Base-by-base conservation (phyloP, 2,888 invertebrate genomes). In the Darwinula stevensoni region DNA sequence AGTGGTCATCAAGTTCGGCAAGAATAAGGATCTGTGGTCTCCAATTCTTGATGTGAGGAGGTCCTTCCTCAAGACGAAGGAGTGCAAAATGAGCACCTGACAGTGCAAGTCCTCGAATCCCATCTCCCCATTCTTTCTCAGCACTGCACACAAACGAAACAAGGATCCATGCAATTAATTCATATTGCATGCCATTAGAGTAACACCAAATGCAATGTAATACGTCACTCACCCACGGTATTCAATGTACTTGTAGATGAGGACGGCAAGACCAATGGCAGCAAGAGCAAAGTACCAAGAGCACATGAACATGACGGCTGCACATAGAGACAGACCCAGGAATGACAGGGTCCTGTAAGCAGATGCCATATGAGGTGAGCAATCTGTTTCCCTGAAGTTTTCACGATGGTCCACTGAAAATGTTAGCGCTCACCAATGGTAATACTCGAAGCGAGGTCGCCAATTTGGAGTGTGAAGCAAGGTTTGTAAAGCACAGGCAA, bases 61-160 rank as follows among this genome's bases (percentile, higher is more conserved):
- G 88, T 13, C 86, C 88, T 56, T 88, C 84, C 14, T 35, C 35
- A 12, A 99, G 60, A 28, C 88, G 68, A 28, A 97, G 59, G 16
- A 99, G 57, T 1, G 91, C 84, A 53, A 75, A 97, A 31, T 94
- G 66, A 11, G 97, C 97, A 2, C 94, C 94, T 2, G 88, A 88
- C 35, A 99, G 61, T 0, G 91, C 91, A 44, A 99, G 61, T 58
- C 97, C 97, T 32, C 91, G 64, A 34, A 99, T 78, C 34, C 97
- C 97, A 56, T 99, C 97, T 37, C 97, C 97, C 97, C 97, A 99
- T 62, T 99, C 97, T 50, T 97, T 97, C 54, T 97, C 94, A 37
- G 97, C 97, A 36, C 94, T 86, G 47, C 29, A 54, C 51, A 31
- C 30, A 35, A 31, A 37, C 9, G 14, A 17, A 13, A 17, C 31